These are phyloP conservation scores for Marisa cornuarietis DNA, from an alignment of 1,140 invertebrate genomes.

Conservation along the genomic window DNA sequence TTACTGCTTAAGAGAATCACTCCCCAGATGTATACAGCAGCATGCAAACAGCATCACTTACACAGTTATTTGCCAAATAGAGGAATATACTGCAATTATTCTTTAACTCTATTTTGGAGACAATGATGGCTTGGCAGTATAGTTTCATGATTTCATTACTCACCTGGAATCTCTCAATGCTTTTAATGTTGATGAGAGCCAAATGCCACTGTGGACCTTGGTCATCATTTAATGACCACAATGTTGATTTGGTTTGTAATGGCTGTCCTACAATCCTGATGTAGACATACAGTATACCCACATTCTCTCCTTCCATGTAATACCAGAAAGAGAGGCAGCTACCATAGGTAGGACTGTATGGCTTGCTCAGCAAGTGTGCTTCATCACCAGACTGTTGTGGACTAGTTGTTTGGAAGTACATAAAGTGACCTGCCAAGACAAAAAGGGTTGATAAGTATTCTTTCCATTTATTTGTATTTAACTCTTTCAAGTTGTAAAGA, in stretches of 20 bases:
- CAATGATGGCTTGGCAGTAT: too few relatives aligned
- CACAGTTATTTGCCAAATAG: too few relatives aligned
- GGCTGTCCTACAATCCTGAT: background rate
- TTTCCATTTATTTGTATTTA: too few relatives aligned
- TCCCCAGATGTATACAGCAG: too few relatives aligned
- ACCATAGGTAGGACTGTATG: conserved; percentile 32
- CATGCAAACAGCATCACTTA: too few relatives aligned
- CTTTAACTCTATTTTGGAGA: too few relatives aligned
- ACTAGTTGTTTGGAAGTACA: conserved; percentile 50
- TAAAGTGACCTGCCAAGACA: conserved; percentile 45
- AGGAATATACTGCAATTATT: too few relatives aligned
- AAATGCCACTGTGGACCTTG: conserved; percentile 50
- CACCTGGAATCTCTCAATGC: conserved; percentile 44
- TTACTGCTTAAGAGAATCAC: too few relatives aligned
- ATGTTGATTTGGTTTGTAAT: background rate
- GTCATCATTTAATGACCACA: conserved; percentile 43
- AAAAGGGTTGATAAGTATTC: background rate
- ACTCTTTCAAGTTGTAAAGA: too few relatives aligned
- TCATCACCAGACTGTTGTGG: conserved; percentile 52
- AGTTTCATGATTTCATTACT: background rate
- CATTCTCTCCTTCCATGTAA: conserved; percentile 76
- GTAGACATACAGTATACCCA: conserved; percentile 43
- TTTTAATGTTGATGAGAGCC: conserved; percentile 37
- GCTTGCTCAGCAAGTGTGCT: conserved; percentile 43
- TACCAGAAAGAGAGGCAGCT: conserved; percentile 71